phyloP scores from a whole-genome alignment of 1,140 invertebrate species.

The Matsumurasca onukii region DNA sequence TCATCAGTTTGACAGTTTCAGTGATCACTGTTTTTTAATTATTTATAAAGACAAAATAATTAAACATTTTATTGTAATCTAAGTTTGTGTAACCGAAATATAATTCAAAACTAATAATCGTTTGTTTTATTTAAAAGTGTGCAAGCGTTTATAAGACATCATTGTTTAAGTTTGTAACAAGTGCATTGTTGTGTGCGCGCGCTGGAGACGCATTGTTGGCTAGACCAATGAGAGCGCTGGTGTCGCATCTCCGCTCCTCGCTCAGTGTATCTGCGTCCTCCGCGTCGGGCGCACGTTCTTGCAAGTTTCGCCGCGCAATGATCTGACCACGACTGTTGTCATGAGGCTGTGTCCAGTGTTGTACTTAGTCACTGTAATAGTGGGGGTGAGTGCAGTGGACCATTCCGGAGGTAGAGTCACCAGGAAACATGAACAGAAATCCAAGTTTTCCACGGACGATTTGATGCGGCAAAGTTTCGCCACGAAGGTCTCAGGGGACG shows the following conservation, averaged over 20 bases:
- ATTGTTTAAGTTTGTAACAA: too few relatives aligned
- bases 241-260: neutral
- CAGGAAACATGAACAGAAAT: constrained; percentile 14
- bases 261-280: neutral
- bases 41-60: too few relatives aligned
- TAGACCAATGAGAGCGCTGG: constrained; percentile 6
- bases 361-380: neutral
- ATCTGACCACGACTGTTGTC: neutral
- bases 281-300: neutral
- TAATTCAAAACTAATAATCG: too few relatives aligned
- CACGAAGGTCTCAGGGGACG: constrained; percentile 66
- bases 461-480: constrained; percentile 62
- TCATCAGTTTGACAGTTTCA: too few relatives aligned
- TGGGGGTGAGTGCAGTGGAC: neutral
- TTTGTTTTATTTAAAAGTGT: too few relatives aligned
- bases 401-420: neutral
- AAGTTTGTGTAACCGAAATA: too few relatives aligned
- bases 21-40: too few relatives aligned
- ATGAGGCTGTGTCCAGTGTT: neutral
- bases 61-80: too few relatives aligned
- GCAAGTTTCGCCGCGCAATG: neutral
- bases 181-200: too few relatives aligned
- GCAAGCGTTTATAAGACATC: too few relatives aligned
- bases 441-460: constrained; percentile 68
- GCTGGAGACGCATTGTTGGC: neutral